A percentile compares a stretch with the other conserved stretches of the same genome.
phyloP scores from a whole-genome alignment of 2,113 vertebrate genomes.

The Ramphastos sulfuratus region DNA sequence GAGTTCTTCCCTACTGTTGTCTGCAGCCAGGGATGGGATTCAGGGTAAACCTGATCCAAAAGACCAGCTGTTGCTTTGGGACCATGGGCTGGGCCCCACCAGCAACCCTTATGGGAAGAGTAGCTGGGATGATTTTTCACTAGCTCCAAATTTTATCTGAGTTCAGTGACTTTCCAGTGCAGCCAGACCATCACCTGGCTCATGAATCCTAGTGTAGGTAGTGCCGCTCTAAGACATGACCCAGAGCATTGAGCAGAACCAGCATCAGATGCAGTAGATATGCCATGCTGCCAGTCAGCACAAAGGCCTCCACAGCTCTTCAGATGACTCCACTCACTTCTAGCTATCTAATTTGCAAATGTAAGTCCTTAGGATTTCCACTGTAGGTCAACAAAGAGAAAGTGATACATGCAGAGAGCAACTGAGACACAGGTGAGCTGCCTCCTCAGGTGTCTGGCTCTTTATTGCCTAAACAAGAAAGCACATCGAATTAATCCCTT shows the following conservation, averaged over 20 bases:
- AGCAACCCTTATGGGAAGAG: not conserved
- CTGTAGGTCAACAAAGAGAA: not conserved
- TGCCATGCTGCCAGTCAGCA: not conserved
- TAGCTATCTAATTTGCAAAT: not conserved
- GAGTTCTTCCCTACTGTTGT: not conserved
- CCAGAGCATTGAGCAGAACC: not conserved
- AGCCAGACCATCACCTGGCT: not conserved
- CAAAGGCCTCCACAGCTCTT: not conserved
- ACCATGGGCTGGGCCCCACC: not conserved
- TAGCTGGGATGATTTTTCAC: not conserved
- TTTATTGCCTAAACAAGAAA: not conserved
- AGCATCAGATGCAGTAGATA: accelerated
- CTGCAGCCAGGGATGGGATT: not conserved
- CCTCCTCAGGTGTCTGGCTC: not conserved
- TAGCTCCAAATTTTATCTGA: not conserved
- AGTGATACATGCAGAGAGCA: accelerated
- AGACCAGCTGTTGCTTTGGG: not conserved
- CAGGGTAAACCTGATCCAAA: not conserved
- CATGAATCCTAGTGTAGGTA: accelerated
- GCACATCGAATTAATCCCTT: not conserved
- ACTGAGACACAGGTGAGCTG: accelerated
- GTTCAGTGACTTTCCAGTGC: not conserved
- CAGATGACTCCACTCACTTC: not conserved
- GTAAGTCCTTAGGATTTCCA: not conserved
- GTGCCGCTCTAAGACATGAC: not conserved